phyloP scores from a whole-genome alignment of 1,140 invertebrate genomes.

The Maconellicoccus hirsutus region DNA sequence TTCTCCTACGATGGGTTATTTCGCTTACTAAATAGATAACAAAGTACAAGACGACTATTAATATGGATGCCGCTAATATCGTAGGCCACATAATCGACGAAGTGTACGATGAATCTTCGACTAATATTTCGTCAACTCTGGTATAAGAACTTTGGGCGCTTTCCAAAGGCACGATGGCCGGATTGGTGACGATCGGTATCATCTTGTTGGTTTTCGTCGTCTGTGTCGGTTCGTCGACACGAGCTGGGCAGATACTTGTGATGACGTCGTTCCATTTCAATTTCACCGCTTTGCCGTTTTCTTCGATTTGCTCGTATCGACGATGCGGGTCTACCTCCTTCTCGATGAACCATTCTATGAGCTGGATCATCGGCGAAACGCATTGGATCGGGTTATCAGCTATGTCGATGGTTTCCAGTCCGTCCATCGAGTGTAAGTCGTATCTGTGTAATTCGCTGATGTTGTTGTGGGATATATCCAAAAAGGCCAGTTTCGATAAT shows the following conservation, averaged over 20 bases:
- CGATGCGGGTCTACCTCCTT: conserved; percentile 34
- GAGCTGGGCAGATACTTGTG: not conserved
- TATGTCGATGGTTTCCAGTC: conserved; percentile 34
- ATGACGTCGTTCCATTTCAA: not conserved
- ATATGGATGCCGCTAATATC: not conserved
- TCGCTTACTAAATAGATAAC: not conserved
- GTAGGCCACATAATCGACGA: conserved; percentile 14
- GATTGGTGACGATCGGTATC: not conserved
- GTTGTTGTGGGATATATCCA: conserved; percentile 31
- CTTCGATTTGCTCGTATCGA: not conserved
- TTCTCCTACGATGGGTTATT: conserved; percentile 13
- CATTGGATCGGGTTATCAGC: conserved; percentile 38
- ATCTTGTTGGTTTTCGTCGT: not conserved
- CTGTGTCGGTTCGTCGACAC: not conserved
- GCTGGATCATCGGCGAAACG: conserved; percentile 35
- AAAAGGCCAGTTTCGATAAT: conserved; percentile 34
- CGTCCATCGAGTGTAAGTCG: conserved; percentile 26
- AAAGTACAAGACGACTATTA: not conserved
- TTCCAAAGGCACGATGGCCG: not conserved
- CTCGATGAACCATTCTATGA: conserved; percentile 37
- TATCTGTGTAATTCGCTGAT: conserved; percentile 26
- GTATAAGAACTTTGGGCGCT: not conserved
- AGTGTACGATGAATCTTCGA: not conserved
- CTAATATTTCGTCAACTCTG: not conserved
- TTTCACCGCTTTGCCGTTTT: not conserved